These are phyloP conservation scores for Oikopleura vanhoeffeni DNA, from an alignment of 23 tunicate genomes.

Conservation along the genomic window DNA sequence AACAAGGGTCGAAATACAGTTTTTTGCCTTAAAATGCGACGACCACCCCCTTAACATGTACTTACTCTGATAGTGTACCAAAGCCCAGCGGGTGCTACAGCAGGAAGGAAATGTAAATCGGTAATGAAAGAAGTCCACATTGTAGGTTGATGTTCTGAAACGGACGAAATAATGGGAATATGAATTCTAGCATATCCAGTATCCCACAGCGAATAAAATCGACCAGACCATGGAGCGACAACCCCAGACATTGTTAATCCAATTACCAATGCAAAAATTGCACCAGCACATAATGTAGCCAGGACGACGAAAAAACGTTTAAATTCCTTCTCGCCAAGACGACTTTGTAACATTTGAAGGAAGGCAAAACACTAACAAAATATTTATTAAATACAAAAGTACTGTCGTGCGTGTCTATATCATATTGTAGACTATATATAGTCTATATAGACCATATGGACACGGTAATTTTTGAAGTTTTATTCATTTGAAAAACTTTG, in stretches of 20 bases:
- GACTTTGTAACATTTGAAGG: neutral
- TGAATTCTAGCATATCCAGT: slow-evolving; percentile 30
- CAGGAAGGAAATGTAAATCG: slow-evolving; percentile 26
- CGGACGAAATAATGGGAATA: slow-evolving; percentile 94
- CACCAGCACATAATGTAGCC: neutral
- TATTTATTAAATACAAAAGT: no score
- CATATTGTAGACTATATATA: no score
- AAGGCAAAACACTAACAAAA: neutral
- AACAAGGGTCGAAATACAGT: no score
- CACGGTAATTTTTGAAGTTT: no score
- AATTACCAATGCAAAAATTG: neutral
- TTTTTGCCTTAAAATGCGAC: no score
- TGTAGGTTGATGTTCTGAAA: slow-evolving; percentile 99
- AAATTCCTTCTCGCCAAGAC: neutral
- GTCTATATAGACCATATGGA: no score
- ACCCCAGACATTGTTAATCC: slow-evolving; percentile 28
- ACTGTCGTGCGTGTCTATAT: no score
- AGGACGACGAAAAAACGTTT: neutral
- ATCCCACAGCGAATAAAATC: slow-evolving; percentile 92
- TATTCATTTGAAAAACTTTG: no score
- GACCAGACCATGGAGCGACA: slow-evolving; percentile 99
- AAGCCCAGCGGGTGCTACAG: slow-evolving; percentile 83
- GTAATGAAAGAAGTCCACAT: slow-evolving; percentile 68
- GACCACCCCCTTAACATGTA: no score
- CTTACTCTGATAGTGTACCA: slow-evolving; percentile 46